A percentile compares a stretch with the other conserved stretches of the same genome.
Conservation (phyloP, 1,140 invertebrate genomes). For the Tetramorium parvispinum region DNA sequence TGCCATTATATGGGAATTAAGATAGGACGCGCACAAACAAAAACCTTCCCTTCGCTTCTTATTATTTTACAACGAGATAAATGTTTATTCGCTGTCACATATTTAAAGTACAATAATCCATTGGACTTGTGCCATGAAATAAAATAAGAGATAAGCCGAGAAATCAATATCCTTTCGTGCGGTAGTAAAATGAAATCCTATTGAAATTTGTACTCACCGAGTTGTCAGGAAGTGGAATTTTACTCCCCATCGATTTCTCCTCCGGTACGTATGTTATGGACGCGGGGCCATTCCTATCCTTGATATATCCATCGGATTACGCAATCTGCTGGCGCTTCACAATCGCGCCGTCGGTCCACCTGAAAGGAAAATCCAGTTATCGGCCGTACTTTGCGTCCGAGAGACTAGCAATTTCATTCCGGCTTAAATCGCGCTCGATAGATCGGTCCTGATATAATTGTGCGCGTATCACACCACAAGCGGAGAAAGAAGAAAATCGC, state of each 20-base stretch:
- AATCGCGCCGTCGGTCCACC: slow-evolving; percentile 21
- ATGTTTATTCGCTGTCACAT: background rate
- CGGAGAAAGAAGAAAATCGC: background rate
- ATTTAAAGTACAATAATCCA: background rate
- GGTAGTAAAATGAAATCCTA: background rate
- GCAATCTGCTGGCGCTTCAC: slow-evolving; percentile 37
- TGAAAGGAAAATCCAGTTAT: slow-evolving; percentile 61
- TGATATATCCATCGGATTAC: slow-evolving; percentile 50
- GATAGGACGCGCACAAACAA: background rate
- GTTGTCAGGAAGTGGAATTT: background rate
- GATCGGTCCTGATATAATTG: background rate
- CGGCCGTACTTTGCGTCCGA: slow-evolving; percentile 60
- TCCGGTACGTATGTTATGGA: background rate
- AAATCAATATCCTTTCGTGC: background rate
- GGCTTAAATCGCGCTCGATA: slow-evolving; percentile 23
- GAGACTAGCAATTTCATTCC: slow-evolving; percentile 62
- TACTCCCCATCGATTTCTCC: slow-evolving; percentile 30
- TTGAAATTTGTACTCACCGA: slow-evolving; percentile 13
- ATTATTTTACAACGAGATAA: background rate
- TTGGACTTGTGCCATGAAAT: background rate
- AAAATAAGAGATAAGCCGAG: background rate
- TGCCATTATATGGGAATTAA: background rate
- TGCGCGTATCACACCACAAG: background rate
- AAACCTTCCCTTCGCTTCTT: background rate
- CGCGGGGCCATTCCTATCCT: background rate